These are phyloP conservation scores for Dasypolia templi DNA, from an alignment of 2,888 invertebrate genomes.

Conservation along the genomic window DNA sequence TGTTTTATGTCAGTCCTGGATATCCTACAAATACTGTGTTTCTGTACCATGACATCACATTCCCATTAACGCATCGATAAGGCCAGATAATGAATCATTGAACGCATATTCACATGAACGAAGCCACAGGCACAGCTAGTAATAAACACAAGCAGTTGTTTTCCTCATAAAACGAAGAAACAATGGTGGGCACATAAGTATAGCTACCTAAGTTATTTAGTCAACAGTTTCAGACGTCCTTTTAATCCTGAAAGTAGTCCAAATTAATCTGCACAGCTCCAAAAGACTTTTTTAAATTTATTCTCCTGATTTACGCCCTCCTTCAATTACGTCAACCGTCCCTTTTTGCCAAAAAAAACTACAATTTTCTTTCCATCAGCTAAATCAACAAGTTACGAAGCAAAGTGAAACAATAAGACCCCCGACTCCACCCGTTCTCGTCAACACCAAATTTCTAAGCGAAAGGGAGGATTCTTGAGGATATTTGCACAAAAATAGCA, in stretches of 20 bases:
- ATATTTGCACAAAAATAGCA: conserved; percentile 76
- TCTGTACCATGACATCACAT: neutral
- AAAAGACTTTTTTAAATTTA: conserved; percentile 43
- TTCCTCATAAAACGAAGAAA: neutral
- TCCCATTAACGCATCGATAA: too few relatives aligned
- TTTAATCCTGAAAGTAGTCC: conserved; percentile 31
- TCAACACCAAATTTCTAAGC: conserved; percentile 67
- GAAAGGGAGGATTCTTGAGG: conserved; percentile 70
- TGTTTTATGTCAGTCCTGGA: too few relatives aligned
- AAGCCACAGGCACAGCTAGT: neutral
- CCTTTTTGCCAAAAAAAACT: conserved; percentile 51
- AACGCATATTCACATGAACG: neutral
- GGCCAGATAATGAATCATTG: too few relatives aligned
- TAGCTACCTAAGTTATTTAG: neutral
- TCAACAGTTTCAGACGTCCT: conserved; percentile 8
- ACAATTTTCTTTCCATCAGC: conserved; percentile 61
- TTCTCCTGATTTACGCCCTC: conserved; percentile 29
- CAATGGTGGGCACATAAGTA: neutral
- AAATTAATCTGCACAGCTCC: conserved; percentile 23
- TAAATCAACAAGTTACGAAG: conserved; percentile 65
- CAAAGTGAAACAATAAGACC: conserved; percentile 60
- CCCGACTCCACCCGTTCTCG: conserved; percentile 38
- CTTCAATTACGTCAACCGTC: conserved; percentile 30
- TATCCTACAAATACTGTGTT: too few relatives aligned
- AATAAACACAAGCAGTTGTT: neutral